A percentile compares a stretch with the other conserved stretches of the same genome.
Conservation (phyloP, 2,113 vertebrate genomes). For the Hyperopisus bebe region DNA sequence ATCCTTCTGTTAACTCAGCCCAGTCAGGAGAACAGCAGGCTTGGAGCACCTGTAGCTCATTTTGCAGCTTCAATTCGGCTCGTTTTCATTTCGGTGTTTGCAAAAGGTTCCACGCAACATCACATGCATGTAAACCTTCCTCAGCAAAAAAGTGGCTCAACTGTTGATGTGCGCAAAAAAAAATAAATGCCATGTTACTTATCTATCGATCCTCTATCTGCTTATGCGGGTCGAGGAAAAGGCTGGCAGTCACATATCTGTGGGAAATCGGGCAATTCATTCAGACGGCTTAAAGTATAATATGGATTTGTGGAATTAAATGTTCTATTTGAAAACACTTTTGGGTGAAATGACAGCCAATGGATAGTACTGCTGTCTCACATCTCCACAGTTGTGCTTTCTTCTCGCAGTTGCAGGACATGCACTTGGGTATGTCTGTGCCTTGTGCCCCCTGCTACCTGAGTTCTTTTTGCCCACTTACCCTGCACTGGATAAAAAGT, state of each 20-base stretch:
- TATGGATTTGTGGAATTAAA: neutral
- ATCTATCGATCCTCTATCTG: neutral
- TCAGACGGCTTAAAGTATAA: neutral
- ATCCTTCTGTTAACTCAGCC: neutral
- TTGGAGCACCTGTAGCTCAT: neutral
- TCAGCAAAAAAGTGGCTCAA: neutral
- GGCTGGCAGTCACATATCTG: neutral
- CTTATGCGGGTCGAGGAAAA: neutral
- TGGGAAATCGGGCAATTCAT: neutral
- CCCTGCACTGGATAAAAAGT: neutral
- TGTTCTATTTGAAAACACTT: neutral
- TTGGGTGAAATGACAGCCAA: neutral
- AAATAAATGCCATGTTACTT: neutral
- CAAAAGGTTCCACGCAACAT: neutral
- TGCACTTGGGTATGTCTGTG: neutral
- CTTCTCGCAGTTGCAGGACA: neutral
- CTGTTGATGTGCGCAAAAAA: too few relatives aligned
- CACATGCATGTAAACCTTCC: neutral
- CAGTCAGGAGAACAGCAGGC: neutral
- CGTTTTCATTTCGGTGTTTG: neutral
- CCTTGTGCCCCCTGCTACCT: neutral
- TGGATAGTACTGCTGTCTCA: neutral
- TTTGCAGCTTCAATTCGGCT: neutral
- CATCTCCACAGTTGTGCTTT: neutral
- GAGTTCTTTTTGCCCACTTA: neutral